Percentiles rank a stretch among this genome's conserved stretches.
phyloP scores from a whole-genome alignment of 1,140 invertebrate species.

The Macrocentrus cingulum region DNA sequence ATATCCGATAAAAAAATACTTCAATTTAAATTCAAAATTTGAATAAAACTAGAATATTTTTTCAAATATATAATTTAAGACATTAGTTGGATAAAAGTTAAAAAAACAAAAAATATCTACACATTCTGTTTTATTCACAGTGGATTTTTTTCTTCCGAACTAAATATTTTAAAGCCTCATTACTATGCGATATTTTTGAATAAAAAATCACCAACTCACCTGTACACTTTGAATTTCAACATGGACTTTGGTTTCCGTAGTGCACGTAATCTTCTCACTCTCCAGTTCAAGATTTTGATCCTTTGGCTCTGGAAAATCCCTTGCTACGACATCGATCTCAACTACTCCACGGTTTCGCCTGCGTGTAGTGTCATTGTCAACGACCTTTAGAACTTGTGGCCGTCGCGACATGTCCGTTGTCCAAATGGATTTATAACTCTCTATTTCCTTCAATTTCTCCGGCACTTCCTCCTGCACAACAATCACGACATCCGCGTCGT shows the following conservation, averaged over 20 bases:
- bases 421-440: conserved; percentile 50
- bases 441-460: conserved; percentile 33
- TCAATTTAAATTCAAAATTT: too few relatives aligned
- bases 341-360: conserved; percentile 26
- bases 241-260: background rate
- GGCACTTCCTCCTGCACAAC: conserved; percentile 17
- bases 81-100: too few relatives aligned
- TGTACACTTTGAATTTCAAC: background rate
- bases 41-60: too few relatives aligned
- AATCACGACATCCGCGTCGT: background rate
- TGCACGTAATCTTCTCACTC: background rate
- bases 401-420: conserved; percentile 55
- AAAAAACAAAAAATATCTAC: too few relatives aligned
- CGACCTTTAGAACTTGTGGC: conserved; percentile 52
- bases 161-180: too few relatives aligned
- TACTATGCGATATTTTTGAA: background rate
- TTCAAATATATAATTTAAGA: too few relatives aligned
- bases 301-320: conserved; percentile 11
- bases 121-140: too few relatives aligned
- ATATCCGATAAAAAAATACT: too few relatives aligned
- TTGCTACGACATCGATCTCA: conserved; percentile 28
- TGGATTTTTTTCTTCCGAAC: too few relatives aligned
- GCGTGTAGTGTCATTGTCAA: conserved; percentile 53
- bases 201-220: conserved; percentile 34
- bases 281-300: background rate